Conservation (phyloP, 1,140 invertebrate genomes). For the Drosophila rhopaloa region DNA sequence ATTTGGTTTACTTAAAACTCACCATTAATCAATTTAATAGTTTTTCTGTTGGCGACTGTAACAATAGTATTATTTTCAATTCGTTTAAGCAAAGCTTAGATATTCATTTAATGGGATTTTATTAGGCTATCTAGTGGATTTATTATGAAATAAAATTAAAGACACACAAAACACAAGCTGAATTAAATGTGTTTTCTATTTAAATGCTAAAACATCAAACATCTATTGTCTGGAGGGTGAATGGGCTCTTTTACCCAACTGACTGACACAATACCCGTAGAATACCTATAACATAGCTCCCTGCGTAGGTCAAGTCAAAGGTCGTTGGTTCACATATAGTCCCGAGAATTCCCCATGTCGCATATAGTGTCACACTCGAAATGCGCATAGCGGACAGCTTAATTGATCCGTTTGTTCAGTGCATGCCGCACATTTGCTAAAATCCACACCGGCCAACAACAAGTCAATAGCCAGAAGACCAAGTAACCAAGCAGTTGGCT, state of each 20-base stretch:
- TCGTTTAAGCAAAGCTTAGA: not conserved
- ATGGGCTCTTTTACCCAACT: not conserved
- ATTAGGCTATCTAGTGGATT: slow-evolving; percentile 9
- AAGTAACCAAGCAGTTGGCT: not conserved
- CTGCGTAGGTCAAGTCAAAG: slow-evolving; percentile 20
- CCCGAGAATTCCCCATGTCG: slow-evolving; percentile 17
- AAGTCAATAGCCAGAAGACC: slow-evolving; percentile 2
- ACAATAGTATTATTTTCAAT: not conserved
- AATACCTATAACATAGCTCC: slow-evolving; percentile 2
- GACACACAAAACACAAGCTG: not conserved
- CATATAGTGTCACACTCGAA: slow-evolving; percentile 46
- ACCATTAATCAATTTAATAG: not conserved
- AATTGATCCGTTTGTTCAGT: slow-evolving; percentile 63
- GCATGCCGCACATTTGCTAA: slow-evolving; percentile 50
- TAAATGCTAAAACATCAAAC: not conserved
- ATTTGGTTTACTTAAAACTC: not conserved
- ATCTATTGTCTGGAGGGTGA: slow-evolving; percentile 10
- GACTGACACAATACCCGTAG: not conserved
- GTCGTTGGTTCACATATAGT: slow-evolving; percentile 35
- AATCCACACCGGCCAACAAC: slow-evolving; percentile 20
- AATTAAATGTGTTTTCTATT: slow-evolving; percentile 16
- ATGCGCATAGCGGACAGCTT: slow-evolving; percentile 62
- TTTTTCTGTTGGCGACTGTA: not conserved
- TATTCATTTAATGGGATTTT: slow-evolving; percentile 14
- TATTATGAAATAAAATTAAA: slow-evolving; percentile 12